phyloP scores from a whole-genome alignment of 2,113 vertebrate genomes.

The Cottus gobio region DNA sequence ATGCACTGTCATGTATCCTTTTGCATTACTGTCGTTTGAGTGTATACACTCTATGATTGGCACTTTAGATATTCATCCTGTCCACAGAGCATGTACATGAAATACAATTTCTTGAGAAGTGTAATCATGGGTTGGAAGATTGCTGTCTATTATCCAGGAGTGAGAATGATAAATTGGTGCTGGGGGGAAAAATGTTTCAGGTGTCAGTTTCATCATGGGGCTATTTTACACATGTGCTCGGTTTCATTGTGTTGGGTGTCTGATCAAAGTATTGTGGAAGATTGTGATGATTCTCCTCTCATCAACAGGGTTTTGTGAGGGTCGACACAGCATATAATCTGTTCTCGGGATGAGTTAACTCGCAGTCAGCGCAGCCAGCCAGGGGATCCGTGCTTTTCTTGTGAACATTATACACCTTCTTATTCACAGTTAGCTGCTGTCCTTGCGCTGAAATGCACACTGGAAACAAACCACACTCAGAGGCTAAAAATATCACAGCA shows the following conservation, averaged over 20 bases:
- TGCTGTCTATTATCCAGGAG: constrained; percentile 77
- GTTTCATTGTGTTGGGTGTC: constrained; percentile 65
- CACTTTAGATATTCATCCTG: constrained; percentile 72
- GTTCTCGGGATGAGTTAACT: constrained; percentile 49
- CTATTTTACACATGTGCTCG: constrained; percentile 66
- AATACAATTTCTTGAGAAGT: constrained; percentile 75
- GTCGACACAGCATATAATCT: constrained; percentile 57
- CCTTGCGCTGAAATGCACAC: constrained; percentile 45
- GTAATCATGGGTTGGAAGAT: constrained; percentile 79
- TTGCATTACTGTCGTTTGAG: constrained; percentile 66
- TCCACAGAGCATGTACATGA: constrained; percentile 67
- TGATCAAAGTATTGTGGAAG: constrained; percentile 61
- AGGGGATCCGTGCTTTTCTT: constrained; percentile 22
- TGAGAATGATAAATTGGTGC: constrained; percentile 77
- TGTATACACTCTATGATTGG: constrained; percentile 73
- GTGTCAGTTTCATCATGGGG: constrained; percentile 63
- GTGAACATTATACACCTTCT: constrained; percentile 12
- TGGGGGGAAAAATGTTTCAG: constrained; percentile 63
- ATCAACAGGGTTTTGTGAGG: constrained; percentile 61
- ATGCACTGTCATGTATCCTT: constrained; percentile 66
- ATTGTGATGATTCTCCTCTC: constrained; percentile 66
- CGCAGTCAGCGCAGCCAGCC: constrained; percentile 14
- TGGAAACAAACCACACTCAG: constrained; percentile 49
- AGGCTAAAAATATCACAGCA: constrained; percentile 65
- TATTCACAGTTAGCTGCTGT: constrained; percentile 45